Percentiles rank a stretch among this genome's conserved stretches.
Conservation (phyloP, 92 coral and sea anemone species). For the Nematostella vectensis region DNA sequence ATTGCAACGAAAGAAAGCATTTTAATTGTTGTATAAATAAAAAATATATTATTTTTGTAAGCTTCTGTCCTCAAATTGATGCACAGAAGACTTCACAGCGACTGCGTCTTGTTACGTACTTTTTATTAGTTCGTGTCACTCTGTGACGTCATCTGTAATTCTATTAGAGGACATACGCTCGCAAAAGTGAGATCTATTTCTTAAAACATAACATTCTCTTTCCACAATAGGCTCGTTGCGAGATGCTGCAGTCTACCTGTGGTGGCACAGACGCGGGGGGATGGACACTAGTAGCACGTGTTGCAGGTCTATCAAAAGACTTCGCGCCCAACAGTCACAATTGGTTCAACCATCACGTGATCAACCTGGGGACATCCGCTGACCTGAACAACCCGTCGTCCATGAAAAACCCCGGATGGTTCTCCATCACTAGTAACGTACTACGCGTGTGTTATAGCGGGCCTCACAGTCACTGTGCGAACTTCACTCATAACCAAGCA, state of each 20-base stretch:
- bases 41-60: too few relatives aligned
- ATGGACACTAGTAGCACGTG: slow-evolving; percentile 96
- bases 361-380: slow-evolving; percentile 73
- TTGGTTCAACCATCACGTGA: slow-evolving; percentile 83
- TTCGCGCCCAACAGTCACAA: slow-evolving; percentile 90
- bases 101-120: too few relatives aligned
- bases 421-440: slow-evolving; percentile 47
- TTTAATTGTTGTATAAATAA: too few relatives aligned
- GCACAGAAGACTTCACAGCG: too few relatives aligned
- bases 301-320: slow-evolving; percentile 77
- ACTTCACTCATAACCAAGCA: slow-evolving; percentile 72
- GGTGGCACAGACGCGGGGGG: slow-evolving; percentile 57
- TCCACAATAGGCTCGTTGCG: slow-evolving; percentile 94
- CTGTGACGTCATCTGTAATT: too few relatives aligned
- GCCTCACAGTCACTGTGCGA: slow-evolving; percentile 87
- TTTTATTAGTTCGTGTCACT: too few relatives aligned
- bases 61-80: too few relatives aligned
- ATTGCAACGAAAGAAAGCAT: too few relatives aligned
- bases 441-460: slow-evolving; percentile 90
- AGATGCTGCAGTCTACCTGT: slow-evolving; percentile 58
- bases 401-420: slow-evolving; percentile 98
- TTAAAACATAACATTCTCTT: too few relatives aligned
- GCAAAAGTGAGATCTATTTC: too few relatives aligned
- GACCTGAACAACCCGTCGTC: slow-evolving; percentile 75
- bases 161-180: too few relatives aligned